Evolutionary conservation across 2,113 vertebrate genomes (phyloP), one percentile per base, ranked within the genome.

Genomic region (Abramis brama): DNA sequence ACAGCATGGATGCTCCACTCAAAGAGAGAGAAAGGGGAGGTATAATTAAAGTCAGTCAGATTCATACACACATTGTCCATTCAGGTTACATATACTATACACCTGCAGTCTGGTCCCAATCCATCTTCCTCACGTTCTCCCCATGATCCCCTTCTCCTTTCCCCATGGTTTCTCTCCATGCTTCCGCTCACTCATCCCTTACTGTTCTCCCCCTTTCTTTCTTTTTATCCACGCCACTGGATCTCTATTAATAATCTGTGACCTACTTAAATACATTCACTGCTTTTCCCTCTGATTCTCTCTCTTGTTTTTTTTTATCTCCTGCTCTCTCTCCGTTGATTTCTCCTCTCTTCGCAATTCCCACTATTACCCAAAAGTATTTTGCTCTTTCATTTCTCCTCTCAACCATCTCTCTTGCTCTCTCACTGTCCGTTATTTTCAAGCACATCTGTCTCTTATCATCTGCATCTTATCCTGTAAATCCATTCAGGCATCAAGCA

Each of bases 241-340:
- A 94, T 94, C 94, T 94, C 95, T 95, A 95, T 94, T 95, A 95
- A 96, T 95, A 96, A 95, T 94, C 93, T 93, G 93, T 96, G 95
- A 95, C 94, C 94, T 95, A 95, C 92, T 94, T 95, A 94, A 95
- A 94, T 93, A 93, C 94, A 94, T 92, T 94, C 92, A 90, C 93
- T 92, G 90, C 92, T 89, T 89, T 91, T 94, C 91, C 91, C 88
- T 84, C 92, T 90, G 84, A 79, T 86, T 89, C 90, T 80, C 89
- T 89, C 89, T 84, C 60, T 88, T 86, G 83, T 87, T 86, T 79
- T 64, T 79, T 64, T 82, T 25, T 77, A 76, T 89, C 89, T 47
- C 64, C 87, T 55, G 55, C 89, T 88, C 86, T 36, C 81, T 88
- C 87, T 84, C 89, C 79, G 79, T 68, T 79, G 86, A 70, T 86